phyloP scores from a whole-genome alignment of 2,113 vertebrate genomes.

The Probosciger aterrimus region DNA sequence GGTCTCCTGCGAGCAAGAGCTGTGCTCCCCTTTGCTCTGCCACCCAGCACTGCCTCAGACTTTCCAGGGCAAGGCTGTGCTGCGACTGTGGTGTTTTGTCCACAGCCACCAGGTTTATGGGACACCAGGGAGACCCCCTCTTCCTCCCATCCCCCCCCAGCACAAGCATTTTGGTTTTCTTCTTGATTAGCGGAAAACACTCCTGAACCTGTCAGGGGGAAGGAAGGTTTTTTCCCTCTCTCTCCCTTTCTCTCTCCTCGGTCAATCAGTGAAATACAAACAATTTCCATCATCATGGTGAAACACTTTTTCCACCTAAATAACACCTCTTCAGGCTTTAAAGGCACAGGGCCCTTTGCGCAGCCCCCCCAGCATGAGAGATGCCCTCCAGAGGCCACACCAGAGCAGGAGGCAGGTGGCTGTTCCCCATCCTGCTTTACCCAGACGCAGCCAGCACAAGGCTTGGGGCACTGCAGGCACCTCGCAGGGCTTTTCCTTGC shows the following conservation, averaged over 20 bases:
- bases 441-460: background rate
- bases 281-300: slow-evolving; percentile 15
- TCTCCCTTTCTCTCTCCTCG: background rate
- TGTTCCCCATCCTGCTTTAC: background rate
- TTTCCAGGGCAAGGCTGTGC: slow-evolving; percentile 59
- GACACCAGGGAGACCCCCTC: slow-evolving; percentile 51
- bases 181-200: slow-evolving; percentile 74
- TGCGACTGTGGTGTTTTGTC: slow-evolving; percentile 22
- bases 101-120: slow-evolving; percentile 29
- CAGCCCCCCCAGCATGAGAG: accelerated
- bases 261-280: slow-evolving; percentile 65
- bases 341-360: background rate
- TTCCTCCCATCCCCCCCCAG: background rate
- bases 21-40: accelerated
- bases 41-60: background rate
- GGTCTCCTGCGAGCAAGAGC: background rate
- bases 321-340: background rate
- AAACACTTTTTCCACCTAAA: slow-evolving; percentile 62
- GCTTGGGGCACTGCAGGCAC: too few species aligned
- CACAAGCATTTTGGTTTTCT: slow-evolving; percentile 55
- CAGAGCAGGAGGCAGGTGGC: accelerated
- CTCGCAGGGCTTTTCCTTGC: background rate
- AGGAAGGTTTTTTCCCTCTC: slow-evolving; percentile 36
- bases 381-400: too few species aligned
- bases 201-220: slow-evolving; percentile 64